Percentiles rank a stretch among this genome's conserved stretches.
Evolutionary conservation across 2,113 vertebrate species (phyloP).

Genomic region (Desmodus rotundus): DNA sequence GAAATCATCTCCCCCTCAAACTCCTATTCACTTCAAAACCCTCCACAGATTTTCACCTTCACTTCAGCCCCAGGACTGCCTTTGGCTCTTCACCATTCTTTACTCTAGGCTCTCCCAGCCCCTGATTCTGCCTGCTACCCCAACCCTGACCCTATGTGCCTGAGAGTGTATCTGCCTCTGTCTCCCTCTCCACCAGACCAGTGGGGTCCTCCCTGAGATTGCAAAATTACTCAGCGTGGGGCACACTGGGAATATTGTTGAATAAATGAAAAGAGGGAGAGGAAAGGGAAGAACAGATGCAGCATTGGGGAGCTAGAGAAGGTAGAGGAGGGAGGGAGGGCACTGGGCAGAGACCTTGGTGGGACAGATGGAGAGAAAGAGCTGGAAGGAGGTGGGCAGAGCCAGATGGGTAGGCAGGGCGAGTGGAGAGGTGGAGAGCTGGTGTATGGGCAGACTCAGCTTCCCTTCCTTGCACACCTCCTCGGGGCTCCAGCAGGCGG

Average conservation of each 20-base stretch:
- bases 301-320: constrained; percentile 9
- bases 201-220: background rate
- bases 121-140: too few relatives aligned
- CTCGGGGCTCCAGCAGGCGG: background rate
- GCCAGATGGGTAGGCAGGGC: constrained; percentile 40
- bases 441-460: background rate
- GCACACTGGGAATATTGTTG: background rate
- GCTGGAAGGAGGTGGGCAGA: constrained; percentile 60
- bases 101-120: background rate
- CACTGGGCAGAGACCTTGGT: constrained; percentile 27
- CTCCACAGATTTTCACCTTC: background rate
- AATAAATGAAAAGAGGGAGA: background rate
- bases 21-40: constrained; percentile 19
- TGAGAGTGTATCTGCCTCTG: background rate
- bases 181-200: background rate
- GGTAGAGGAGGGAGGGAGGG: constrained; percentile 10
- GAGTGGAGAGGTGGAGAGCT: background rate
- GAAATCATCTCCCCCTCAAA: background rate
- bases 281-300: background rate
- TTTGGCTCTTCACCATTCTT: background rate
- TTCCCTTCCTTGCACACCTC: background rate
- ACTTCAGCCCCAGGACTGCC: background rate
- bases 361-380: constrained; percentile 61
- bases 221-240: background rate
- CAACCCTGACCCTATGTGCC: background rate